Evolutionary conservation across 2,888 invertebrate genomes (phyloP), one percentile per base, ranked within the genome.

Genomic region (Drosophila dives): DNA sequence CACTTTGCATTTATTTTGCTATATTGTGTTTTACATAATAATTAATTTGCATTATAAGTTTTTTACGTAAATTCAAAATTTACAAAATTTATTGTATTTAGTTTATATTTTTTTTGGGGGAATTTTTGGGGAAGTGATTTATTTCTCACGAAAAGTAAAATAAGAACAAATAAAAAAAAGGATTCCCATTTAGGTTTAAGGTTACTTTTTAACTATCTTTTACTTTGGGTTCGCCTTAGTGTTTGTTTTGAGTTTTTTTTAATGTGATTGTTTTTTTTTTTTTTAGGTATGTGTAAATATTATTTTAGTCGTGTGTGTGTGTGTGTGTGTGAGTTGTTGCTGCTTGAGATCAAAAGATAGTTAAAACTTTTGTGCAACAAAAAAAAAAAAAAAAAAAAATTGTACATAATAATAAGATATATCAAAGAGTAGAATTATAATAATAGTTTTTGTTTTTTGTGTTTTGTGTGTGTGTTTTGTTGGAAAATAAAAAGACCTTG

Each of bases 281-380:
- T 33, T 64, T 65, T 55, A 50, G 42, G 66, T 76, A 59, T 72
- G 42, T 56, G 54, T 67, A 56, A 34, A 7, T 15, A 23, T 45
- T 77, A 54, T 77, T 64, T 61, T 33, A 63, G 36, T 80, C 67
- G 49, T 63, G 61, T 65, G 65, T 77, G 61, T 74, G 51, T 76
- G 33, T 79, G 50, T 76, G 33, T 79, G 62, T 67, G 51, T 71
- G 71, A 40, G 68, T 77, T 69, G 55, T 71, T 81, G 76, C 70
- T 79, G 68, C 70, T 89, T 89, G 90, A 90, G 90, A 90, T 90
- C 90, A 91, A 90, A 90, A 90, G 90, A 89, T 90, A 90, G 91
- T 89, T 87, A 85, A 91, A 88, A 81, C 63, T 72, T 75, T 77
- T 65, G 63, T 75, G 68, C 56, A 71, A 72, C 51, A 72, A 56